Conservation (phyloP, 2,797 vertebrate genomes). For the Thaleichthys pacificus region DNA sequence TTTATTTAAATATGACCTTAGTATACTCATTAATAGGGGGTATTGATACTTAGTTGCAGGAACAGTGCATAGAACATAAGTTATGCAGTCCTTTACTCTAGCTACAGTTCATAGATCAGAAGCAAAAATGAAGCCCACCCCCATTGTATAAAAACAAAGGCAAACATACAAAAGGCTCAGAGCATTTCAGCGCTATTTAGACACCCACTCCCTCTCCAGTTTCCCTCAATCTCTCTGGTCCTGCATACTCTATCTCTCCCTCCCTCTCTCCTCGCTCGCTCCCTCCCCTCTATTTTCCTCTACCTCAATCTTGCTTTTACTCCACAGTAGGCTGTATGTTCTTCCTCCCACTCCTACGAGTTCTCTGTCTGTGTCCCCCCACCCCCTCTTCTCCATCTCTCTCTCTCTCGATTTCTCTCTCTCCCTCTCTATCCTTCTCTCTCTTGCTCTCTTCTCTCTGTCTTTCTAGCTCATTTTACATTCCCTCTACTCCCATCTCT, state of each 20-base stretch:
- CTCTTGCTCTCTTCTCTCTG: slow-evolving; percentile 29
- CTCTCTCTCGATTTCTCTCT: background rate
- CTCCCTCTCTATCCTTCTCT: slow-evolving; percentile 16
- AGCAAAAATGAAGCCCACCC: slow-evolving; percentile 57
- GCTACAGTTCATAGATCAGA: slow-evolving; percentile 64
- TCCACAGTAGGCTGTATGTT: background rate
- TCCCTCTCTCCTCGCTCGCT: background rate
- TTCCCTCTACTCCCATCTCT: slow-evolving; percentile 1
- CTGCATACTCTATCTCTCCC: slow-evolving; percentile 51
- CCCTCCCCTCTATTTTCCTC: background rate
- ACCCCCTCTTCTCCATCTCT: slow-evolving; percentile 14
- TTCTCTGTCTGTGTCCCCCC: slow-evolving; percentile 16
- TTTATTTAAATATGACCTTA: no score
- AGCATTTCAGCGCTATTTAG: slow-evolving; percentile 67
- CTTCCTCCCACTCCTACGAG: slow-evolving; percentile 25
- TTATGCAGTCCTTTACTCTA: slow-evolving; percentile 39
- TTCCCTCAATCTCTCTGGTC: slow-evolving; percentile 54
- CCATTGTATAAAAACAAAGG: slow-evolving; percentile 63
- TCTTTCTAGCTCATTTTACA: background rate
- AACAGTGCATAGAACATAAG: slow-evolving; percentile 17
- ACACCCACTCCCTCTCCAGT: slow-evolving; percentile 72
- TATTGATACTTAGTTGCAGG: no score
- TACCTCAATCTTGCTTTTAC: background rate
- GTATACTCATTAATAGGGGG: no score
- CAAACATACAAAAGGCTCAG: slow-evolving; percentile 66